These are phyloP conservation scores for Rhodeus uyekii DNA, from an alignment of 2,797 vertebrate species.

Conservation along the genomic window DNA sequence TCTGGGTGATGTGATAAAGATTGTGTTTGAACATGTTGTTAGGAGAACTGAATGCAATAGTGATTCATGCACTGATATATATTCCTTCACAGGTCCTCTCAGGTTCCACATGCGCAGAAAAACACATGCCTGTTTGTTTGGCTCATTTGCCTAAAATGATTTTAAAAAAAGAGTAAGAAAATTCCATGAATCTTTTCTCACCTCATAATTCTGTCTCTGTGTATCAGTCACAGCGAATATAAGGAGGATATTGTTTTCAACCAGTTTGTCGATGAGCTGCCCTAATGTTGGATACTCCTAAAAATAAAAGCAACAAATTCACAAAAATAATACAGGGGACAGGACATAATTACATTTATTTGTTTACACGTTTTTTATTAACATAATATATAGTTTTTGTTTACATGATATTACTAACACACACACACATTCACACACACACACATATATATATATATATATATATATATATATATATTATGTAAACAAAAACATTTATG, in stretches of 20 bases:
- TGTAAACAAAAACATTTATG: too few relatives aligned
- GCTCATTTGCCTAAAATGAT: not conserved
- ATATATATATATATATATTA: too few relatives aligned
- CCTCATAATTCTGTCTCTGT: constrained; percentile 87
- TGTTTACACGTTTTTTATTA: too few relatives aligned
- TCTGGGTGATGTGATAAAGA: constrained; percentile 14
- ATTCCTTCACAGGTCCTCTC: constrained; percentile 25
- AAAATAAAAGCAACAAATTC: not conserved
- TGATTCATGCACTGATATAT: constrained; percentile 54
- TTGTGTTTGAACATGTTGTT: constrained; percentile 68
- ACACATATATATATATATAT: too few relatives aligned
- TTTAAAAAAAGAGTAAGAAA: constrained; percentile 26
- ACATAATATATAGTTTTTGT: too few relatives aligned
- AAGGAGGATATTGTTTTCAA: constrained; percentile 94
- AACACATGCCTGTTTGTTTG: constrained; percentile 11
- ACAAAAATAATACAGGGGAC: not conserved
- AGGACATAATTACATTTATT: not conserved
- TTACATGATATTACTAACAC: too few relatives aligned
- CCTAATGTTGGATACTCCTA: constrained; percentile 97
- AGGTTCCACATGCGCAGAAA: not conserved
- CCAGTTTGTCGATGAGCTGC: constrained; percentile 93
- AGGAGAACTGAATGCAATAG: constrained; percentile 46
- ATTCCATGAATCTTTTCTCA: constrained; percentile 64
- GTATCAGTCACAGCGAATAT: constrained; percentile 93
- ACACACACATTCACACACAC: too few relatives aligned